Percentiles rank a stretch among this genome's conserved stretches.
Evolutionary conservation across 2,888 invertebrate genomes (phyloP).

Genomic region (Stenurella melanura): DNA sequence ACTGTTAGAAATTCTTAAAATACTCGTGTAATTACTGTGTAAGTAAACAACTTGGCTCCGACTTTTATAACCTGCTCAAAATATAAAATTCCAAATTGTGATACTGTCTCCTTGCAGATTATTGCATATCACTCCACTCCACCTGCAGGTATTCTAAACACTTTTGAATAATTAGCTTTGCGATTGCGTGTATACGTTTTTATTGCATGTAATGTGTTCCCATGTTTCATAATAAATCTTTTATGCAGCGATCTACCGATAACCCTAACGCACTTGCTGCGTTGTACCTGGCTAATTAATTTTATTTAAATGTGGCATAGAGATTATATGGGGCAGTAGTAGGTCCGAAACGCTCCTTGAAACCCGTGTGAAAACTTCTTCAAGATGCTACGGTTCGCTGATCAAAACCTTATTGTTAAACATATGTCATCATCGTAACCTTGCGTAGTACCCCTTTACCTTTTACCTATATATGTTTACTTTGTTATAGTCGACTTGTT

Average conservation of each 20-base stretch:
- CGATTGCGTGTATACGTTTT: slow-evolving; percentile 16
- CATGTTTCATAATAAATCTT: slow-evolving; percentile 44
- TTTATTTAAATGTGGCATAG: slow-evolving; percentile 20
- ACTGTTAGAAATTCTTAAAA: too few relatives aligned
- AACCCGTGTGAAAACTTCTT: slow-evolving; percentile 67
- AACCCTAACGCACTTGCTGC: slow-evolving; percentile 34
- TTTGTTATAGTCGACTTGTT: slow-evolving; percentile 46
- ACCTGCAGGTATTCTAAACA: background rate
- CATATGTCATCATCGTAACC: slow-evolving; percentile 63
- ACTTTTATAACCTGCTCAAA: background rate
- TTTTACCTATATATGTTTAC: slow-evolving; percentile 51
- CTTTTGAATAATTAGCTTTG: background rate
- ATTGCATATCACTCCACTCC: background rate
- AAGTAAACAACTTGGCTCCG: background rate
- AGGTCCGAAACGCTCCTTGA: slow-evolving; percentile 58
- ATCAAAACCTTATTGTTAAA: slow-evolving; percentile 65
- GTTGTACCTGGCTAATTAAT: slow-evolving; percentile 25
- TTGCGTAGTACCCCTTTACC: slow-evolving; percentile 63
- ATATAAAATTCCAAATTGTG: background rate
- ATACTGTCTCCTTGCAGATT: background rate
- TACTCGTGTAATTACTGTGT: background rate
- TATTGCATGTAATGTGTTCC: slow-evolving; percentile 38
- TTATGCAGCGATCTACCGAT: slow-evolving; percentile 25
- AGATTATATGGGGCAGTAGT: slow-evolving; percentile 70
- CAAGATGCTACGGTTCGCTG: slow-evolving; percentile 67